phyloP scores from a whole-genome alignment of 2,797 vertebrate species.

The Melanotaenia trifasciata region DNA sequence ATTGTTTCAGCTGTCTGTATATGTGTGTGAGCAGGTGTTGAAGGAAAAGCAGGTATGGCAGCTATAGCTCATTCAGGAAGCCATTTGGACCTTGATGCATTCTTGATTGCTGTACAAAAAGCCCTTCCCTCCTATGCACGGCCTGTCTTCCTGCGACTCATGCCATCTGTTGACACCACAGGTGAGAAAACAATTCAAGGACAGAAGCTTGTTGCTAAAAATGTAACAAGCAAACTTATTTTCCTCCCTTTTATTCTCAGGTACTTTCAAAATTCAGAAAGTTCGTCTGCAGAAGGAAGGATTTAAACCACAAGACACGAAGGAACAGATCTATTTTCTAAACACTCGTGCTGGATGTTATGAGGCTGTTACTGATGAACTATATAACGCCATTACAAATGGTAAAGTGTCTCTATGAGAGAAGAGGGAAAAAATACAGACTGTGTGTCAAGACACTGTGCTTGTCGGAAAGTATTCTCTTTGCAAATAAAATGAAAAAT shows the following conservation, averaged over 20 bases:
- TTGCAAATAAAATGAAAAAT: background rate
- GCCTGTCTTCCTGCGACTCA: conserved; percentile 89
- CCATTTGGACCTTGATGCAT: conserved; percentile 79
- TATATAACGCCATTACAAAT: conserved; percentile 79
- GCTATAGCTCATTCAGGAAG: conserved; percentile 82
- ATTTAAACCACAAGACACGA: conserved; percentile 79
- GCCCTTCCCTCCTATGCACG: conserved; percentile 88
- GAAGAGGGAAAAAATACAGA: background rate
- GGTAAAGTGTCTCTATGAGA: conserved; percentile 82
- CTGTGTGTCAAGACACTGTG: background rate
- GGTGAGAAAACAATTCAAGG: conserved; percentile 66
- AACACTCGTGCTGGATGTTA: conserved; percentile 83
- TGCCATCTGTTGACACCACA: conserved; percentile 89
- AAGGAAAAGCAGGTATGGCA: conserved; percentile 92
- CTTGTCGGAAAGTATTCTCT: background rate
- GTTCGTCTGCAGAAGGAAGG: conserved; percentile 86
- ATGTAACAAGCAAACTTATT: background rate
- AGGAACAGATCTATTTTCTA: conserved; percentile 87
- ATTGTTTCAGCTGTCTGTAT: conserved; percentile 12
- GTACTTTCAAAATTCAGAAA: conserved; percentile 93
- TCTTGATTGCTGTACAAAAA: conserved; percentile 83
- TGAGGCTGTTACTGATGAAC: conserved; percentile 79
- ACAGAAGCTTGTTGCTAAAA: background rate
- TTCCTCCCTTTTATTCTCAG: conserved; percentile 63
- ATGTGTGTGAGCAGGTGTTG: conserved; percentile 82